Conservation (phyloP, 2,888 invertebrate species). For the Drosophila merina region DNA sequence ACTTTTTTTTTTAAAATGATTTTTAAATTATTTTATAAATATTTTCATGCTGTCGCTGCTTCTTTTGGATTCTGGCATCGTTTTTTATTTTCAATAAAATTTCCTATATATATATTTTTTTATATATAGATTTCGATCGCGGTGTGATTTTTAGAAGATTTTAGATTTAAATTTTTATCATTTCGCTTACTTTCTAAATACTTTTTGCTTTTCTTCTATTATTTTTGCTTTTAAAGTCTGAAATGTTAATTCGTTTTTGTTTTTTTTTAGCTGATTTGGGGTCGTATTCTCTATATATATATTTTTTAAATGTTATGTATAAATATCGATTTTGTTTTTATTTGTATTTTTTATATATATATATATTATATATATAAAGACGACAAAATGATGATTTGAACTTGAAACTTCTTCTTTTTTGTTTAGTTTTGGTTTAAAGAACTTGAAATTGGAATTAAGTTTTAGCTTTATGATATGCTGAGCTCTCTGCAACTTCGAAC, state of each 20-base stretch:
- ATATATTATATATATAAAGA: constrained; percentile 58
- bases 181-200: constrained; percentile 28
- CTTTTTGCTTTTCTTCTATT: constrained; percentile 6
- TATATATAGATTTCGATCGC: constrained; percentile 35
- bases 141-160: constrained; percentile 17
- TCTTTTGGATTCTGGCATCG: constrained; percentile 65
- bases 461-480: constrained; percentile 62
- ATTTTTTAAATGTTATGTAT: constrained; percentile 44
- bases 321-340: constrained; percentile 31
- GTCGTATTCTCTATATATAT: constrained; percentile 22
- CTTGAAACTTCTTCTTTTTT: constrained; percentile 57
- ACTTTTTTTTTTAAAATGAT: constrained; percentile 67
- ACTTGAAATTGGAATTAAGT: constrained; percentile 41
- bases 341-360: constrained; percentile 51
- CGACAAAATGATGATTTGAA: constrained; percentile 72
- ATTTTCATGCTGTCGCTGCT: constrained; percentile 45
- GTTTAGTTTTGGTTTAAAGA: constrained; percentile 36
- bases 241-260: constrained; percentile 45
- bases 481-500: constrained; percentile 39
- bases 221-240: constrained; percentile 50
- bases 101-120: constrained; percentile 35
- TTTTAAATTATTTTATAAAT: constrained; percentile 53
- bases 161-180: constrained; percentile 12
- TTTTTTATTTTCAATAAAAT: constrained; percentile 60
- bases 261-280: constrained; percentile 37